A percentile compares a stretch with the other conserved stretches of the same genome.
Conservation (phyloP, 2,113 vertebrate genomes). For the Strix aluco region DNA sequence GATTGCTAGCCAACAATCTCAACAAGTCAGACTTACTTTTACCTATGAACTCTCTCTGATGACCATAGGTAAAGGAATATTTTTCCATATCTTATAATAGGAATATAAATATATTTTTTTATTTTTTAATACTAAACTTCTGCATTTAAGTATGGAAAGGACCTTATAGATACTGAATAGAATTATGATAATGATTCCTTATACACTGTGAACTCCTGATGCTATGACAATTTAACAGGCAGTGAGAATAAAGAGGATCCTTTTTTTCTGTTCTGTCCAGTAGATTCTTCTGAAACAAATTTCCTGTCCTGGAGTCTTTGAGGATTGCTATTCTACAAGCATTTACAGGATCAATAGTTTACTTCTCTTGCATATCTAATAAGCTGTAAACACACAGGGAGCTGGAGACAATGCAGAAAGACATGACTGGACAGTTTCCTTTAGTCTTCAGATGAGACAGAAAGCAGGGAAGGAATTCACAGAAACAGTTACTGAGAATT, state of each 20-base stretch:
- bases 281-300: not conserved
- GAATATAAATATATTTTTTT: not conserved
- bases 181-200: not conserved
- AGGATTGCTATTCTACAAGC: not conserved
- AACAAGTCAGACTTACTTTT: not conserved
- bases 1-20: not conserved
- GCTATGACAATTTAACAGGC: not conserved
- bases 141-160: not conserved
- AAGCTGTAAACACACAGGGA: not conserved
- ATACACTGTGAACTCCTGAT: not conserved
- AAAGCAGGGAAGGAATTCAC: not conserved
- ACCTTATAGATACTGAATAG: not conserved
- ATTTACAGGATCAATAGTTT: not conserved
- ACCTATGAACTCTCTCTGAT: not conserved
- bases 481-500: not conserved
- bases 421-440: not conserved
- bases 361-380: not conserved
- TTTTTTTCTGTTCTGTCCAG: not conserved
- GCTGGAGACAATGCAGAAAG: not conserved
- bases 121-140: not conserved
- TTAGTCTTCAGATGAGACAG: not conserved
- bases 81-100: not conserved
- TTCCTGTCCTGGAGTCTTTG: not conserved
- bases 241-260: not conserved
- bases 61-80: not conserved